Percentiles rank a stretch among this genome's conserved stretches.
These are phyloP conservation scores for Eidolon helvum DNA, from an alignment of 2,113 vertebrate species.

Conservation along the genomic window DNA sequence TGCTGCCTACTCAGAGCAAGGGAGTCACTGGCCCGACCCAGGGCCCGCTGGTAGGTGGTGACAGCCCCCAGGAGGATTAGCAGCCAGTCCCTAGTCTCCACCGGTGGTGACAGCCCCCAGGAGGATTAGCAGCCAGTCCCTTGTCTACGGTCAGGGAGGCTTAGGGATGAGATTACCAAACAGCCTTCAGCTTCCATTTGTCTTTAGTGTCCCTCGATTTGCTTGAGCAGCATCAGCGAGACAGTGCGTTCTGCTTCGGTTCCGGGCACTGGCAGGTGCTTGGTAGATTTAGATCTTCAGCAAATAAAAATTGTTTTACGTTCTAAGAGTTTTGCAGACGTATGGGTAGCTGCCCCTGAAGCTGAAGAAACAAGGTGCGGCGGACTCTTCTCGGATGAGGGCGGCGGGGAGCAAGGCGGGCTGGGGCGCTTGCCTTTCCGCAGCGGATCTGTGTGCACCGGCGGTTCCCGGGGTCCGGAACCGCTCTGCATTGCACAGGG, in stretches of 20 bases:
- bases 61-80: no score
- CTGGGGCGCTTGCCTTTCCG: neutral
- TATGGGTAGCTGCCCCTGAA: neutral
- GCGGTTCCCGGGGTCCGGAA: no score
- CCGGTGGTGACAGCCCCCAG: neutral
- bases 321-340: neutral
- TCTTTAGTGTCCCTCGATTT: neutral
- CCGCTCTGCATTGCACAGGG: neutral
- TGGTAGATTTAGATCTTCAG: neutral
- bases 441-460: neutral
- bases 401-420: neutral
- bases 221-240: neutral
- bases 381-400: neutral
- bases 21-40: no score
- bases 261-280: neutral
- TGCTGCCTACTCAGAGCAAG: no score
- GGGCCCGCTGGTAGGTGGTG: no score
- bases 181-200: neutral
- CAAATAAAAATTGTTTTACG: neutral
- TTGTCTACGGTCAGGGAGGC: neutral
- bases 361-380: neutral
- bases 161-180: slow-evolving; percentile 53
- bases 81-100: no score
- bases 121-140: slow-evolving; percentile 16
- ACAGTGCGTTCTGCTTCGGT: neutral